phyloP scores from a whole-genome alignment of 2,888 invertebrate genomes.

The Trisateles emortualis region DNA sequence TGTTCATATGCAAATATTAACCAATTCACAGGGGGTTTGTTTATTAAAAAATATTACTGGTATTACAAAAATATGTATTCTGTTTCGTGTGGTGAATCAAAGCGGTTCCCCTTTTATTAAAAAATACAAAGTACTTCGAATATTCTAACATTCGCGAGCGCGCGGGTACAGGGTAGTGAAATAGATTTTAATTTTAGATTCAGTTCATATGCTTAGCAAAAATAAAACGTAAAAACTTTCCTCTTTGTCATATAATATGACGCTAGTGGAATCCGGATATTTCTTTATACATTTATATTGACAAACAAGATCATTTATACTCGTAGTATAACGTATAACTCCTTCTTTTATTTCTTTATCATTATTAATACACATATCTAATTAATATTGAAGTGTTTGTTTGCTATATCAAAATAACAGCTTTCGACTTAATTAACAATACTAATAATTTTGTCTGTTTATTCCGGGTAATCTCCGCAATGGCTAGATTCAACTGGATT shows the following conservation, averaged over 20 bases:
- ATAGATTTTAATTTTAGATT: conserved; percentile 68
- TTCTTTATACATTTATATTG: no score
- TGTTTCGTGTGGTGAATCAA: conserved; percentile 46
- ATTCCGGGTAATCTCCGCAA: no score
- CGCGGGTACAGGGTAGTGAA: conserved; percentile 52
- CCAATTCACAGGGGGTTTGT: background rate
- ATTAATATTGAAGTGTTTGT: no score
- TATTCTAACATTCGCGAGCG: conserved; percentile 49
- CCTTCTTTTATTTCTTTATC: no score
- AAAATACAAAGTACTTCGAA: conserved; percentile 51
- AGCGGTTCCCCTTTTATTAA: conserved; percentile 39
- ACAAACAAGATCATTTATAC: no score
- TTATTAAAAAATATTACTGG: conserved; percentile 12
- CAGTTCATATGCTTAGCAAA: conserved; percentile 52
- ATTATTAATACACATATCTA: no score
- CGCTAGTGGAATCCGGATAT: no score
- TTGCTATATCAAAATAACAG: no score
- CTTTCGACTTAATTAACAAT: no score
- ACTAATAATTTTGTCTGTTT: no score
- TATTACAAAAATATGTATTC: conserved; percentile 27
- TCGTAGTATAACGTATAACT: no score
- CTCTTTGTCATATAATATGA: background rate
- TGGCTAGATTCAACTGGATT: no score
- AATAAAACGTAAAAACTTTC: conserved; percentile 20
- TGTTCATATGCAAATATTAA: background rate